These are phyloP conservation scores for Pristionchus exspectatus DNA, from an alignment of 2,888 invertebrate species.

Conservation along the genomic window DNA sequence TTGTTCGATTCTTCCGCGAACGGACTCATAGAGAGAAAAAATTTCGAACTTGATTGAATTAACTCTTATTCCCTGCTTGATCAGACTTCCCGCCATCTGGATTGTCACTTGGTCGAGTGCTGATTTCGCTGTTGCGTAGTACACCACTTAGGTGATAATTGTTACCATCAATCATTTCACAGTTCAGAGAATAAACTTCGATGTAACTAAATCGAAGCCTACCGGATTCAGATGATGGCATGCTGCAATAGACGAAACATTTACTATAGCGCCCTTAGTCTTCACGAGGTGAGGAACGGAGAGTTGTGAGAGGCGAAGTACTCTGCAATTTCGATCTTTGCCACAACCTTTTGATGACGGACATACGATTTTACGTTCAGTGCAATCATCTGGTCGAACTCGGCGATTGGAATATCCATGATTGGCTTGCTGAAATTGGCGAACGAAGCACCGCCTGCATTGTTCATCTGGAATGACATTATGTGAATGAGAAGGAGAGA, in stretches of 20 bases:
- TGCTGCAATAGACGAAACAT: neutral
- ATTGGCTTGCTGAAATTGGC: neutral
- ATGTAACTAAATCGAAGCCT: neutral
- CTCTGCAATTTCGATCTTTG: neutral
- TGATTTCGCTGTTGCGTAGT: neutral
- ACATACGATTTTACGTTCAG: neutral
- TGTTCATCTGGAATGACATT: neutral
- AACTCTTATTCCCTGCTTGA: constrained; percentile 8
- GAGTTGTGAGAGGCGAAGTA: neutral
- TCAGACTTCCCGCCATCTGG: constrained; percentile 18
- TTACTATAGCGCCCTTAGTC: neutral
- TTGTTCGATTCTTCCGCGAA: too few species aligned
- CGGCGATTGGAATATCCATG: neutral
- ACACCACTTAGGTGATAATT: neutral
- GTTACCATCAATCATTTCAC: neutral
- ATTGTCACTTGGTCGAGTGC: constrained; percentile 15
- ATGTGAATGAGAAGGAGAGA: neutral
- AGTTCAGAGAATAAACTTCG: too few species aligned
- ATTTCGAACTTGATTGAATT: neutral
- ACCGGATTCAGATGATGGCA: neutral
- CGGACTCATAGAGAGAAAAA: neutral
- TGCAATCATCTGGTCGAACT: constrained; percentile 3
- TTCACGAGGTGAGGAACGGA: constrained; percentile 23
- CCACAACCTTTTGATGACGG: neutral
- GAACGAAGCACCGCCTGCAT: neutral